Evolutionary conservation across 2,888 invertebrate genomes (phyloP).

Genomic region (Mesorhabditis spiculigera): DNA sequence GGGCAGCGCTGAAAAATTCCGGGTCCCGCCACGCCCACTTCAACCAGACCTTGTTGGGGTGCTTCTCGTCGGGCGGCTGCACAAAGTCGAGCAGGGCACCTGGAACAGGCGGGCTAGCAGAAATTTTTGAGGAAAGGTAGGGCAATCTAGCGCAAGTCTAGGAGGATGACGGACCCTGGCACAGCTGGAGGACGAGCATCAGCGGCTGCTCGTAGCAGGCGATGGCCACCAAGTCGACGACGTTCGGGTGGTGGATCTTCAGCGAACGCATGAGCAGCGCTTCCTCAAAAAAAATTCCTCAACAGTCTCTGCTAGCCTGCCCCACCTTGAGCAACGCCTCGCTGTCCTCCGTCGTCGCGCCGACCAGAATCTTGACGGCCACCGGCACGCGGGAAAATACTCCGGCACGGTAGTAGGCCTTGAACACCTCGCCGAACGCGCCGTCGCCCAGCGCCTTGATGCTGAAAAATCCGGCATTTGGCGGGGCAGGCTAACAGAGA

Average conservation of each 20-base stretch:
- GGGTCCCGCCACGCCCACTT: too few species aligned
- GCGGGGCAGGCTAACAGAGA: too few species aligned
- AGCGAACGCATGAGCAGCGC: neutral
- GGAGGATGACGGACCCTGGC: neutral
- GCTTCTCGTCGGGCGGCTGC: too few species aligned
- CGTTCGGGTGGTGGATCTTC: neutral
- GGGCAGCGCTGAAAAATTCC: neutral
- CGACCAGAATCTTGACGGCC: neutral
- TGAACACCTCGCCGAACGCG: neutral
- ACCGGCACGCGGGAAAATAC: neutral
- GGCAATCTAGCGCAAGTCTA: too few species aligned
- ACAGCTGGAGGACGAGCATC: neutral
- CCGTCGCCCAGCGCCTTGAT: neutral
- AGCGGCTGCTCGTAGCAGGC: neutral
- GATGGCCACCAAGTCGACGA: neutral
- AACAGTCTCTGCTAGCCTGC: neutral
- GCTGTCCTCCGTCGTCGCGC: neutral
- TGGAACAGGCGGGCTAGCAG: too few species aligned
- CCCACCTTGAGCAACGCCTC: slow-evolving; percentile 2
- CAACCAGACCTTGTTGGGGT: too few species aligned
- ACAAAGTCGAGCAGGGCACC: too few species aligned
- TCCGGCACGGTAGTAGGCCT: slow-evolving; percentile 5
- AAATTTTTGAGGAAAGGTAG: too few species aligned
- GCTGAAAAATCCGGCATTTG: neutral
- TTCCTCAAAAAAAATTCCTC: neutral